These are phyloP conservation scores for Barnardius zonarius DNA, from an alignment of 2,113 vertebrate genomes.

Conservation along the genomic window DNA sequence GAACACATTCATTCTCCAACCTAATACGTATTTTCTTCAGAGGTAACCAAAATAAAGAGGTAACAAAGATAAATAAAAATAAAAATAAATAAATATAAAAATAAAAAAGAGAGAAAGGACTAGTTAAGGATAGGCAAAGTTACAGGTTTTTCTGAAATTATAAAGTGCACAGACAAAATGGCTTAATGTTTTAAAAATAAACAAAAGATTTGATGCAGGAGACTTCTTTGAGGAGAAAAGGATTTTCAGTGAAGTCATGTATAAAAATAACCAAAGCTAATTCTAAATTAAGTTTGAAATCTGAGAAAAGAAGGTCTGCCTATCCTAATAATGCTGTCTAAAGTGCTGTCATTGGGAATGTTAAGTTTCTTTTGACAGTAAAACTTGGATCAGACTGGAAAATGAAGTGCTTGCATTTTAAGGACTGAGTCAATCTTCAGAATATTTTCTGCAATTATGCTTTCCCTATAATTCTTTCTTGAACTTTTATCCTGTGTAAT, in stretches of 20 bases:
- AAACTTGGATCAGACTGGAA: conserved; percentile 6
- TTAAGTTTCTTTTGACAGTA: background rate
- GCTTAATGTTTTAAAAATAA: background rate
- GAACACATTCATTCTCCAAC: background rate
- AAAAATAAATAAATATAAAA: too few relatives aligned
- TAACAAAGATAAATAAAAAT: background rate
- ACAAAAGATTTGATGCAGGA: background rate
- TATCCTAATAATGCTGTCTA: background rate
- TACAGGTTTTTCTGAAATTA: background rate
- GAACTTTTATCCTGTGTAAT: conserved; percentile 16
- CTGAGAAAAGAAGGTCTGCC: background rate
- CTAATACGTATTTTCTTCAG: background rate
- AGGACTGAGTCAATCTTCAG: background rate
- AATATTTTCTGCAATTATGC: conserved; percentile 1
- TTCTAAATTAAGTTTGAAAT: conserved; percentile 3
- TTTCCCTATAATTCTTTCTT: background rate
- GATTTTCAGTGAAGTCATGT: background rate
- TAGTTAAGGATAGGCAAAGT: background rate
- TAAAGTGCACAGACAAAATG: background rate
- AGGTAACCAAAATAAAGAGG: background rate
- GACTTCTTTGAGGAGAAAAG: background rate
- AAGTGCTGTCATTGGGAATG: background rate
- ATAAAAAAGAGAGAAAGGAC: background rate
- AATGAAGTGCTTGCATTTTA: conserved; percentile 13
- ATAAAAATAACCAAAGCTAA: background rate